Percentiles rank a stretch among this genome's conserved stretches.
These are phyloP conservation scores for Elmis aenea DNA, from an alignment of 2,888 invertebrate genomes.

Conservation along the genomic window DNA sequence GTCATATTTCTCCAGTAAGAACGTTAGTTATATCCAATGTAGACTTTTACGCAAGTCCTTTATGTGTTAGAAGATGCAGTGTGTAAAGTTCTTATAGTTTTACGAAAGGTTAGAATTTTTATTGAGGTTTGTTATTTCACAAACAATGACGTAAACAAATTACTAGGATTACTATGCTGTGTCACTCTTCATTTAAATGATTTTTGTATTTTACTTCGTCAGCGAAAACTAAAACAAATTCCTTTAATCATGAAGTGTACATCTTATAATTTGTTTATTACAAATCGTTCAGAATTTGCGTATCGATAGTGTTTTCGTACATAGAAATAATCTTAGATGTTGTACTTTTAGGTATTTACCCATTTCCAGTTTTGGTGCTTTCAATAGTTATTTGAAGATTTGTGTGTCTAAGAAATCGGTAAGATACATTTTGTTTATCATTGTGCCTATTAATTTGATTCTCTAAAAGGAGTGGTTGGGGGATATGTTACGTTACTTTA, in stretches of 20 bases:
- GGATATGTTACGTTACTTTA: too few species aligned
- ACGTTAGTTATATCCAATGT: constrained; percentile 1
- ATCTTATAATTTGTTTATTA: too few species aligned
- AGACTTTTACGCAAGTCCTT: constrained; percentile 3
- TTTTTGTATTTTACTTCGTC: too few species aligned
- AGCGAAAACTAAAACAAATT: too few species aligned
- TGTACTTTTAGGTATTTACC: too few species aligned
- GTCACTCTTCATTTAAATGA: too few species aligned
- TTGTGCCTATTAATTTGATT: neutral
- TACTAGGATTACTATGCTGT: constrained; percentile 14
- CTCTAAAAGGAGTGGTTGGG: too few species aligned
- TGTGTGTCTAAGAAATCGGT: constrained; percentile 34
- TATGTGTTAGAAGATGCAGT: neutral
- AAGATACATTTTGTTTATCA: constrained; percentile 24
- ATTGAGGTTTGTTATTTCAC: neutral
- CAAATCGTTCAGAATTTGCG: constrained; percentile 4
- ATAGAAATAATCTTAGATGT: too few species aligned
- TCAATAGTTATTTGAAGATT: constrained; percentile 29
- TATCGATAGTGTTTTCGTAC: constrained; percentile 8
- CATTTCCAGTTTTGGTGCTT: constrained; percentile 21
- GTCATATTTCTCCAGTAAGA: constrained; percentile 44
- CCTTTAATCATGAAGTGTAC: too few species aligned
- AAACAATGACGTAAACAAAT: constrained; percentile 39
- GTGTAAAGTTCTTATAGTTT: neutral
- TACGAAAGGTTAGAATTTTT: neutral